Conservation (phyloP, 2,113 vertebrate species). For the Poeciliopsis occidentalis region DNA sequence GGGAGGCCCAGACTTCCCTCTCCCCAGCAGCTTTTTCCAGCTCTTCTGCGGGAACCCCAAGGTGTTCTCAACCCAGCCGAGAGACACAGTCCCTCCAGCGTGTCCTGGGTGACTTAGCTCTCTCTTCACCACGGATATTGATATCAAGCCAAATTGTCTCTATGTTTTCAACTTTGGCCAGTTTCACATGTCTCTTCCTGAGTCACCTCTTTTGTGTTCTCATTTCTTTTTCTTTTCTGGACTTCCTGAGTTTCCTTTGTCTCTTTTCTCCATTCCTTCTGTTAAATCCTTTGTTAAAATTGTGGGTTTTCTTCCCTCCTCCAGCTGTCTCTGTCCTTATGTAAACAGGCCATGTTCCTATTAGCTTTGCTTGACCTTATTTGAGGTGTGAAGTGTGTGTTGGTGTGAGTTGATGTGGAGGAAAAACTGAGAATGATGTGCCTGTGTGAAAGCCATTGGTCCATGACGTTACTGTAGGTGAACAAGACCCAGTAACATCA, state of each 20-base stretch:
- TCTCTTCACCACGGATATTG: too few relatives aligned
- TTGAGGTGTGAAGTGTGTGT: constrained; percentile 28
- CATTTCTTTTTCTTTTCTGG: neutral
- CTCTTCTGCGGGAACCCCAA: too few relatives aligned
- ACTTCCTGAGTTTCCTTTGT: neutral
- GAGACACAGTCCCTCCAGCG: too few relatives aligned
- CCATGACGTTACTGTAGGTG: constrained; percentile 64
- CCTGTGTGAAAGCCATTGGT: constrained; percentile 54
- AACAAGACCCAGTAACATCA: constrained; percentile 70
- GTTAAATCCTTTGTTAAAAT: neutral
- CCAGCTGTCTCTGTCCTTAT: constrained; percentile 6
- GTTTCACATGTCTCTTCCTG: too few relatives aligned
- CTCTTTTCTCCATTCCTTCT: too few relatives aligned
- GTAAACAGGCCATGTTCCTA: constrained; percentile 40
- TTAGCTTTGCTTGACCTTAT: constrained; percentile 66
- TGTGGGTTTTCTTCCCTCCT: neutral
- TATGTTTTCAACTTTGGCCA: too few relatives aligned
- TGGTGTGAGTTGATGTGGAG: neutral
- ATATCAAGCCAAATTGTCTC: too few relatives aligned
- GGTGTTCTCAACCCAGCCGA: too few relatives aligned
- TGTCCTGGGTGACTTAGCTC: too few relatives aligned
- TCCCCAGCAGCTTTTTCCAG: too few relatives aligned
- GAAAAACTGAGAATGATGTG: constrained; percentile 45
- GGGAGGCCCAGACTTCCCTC: too few relatives aligned
- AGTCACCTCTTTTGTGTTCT: too few relatives aligned